Evolutionary conservation across 2,113 vertebrate genomes (phyloP).

Genomic region (Terrapene triunguis): DNA sequence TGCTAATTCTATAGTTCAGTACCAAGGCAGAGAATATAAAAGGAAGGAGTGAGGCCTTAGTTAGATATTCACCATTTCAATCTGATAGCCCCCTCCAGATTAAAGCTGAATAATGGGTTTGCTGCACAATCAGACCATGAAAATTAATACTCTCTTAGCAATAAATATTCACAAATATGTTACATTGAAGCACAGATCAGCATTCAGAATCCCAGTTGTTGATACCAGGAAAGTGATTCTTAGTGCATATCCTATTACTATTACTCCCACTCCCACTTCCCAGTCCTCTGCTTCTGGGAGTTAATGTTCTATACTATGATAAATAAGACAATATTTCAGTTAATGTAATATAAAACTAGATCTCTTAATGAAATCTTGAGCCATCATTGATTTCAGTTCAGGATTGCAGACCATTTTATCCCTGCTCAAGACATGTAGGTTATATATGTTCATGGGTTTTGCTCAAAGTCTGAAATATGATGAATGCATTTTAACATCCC

Average conservation of each 20-base stretch:
- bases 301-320: not conserved
- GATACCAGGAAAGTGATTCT: not conserved
- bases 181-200: not conserved
- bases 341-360: slow-evolving; percentile 10
- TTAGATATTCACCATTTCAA: not conserved
- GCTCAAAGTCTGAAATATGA: not conserved
- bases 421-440: not conserved
- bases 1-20: not conserved
- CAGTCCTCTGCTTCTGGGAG: not conserved
- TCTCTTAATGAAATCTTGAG: slow-evolving; percentile 8
- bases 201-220: not conserved
- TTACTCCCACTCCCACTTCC: not conserved
- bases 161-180: not conserved
- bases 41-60: not conserved
- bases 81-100: rapidly evolving
- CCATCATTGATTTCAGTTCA: not conserved
- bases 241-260: not conserved
- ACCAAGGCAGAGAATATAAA: not conserved
- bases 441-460: not conserved
- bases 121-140: not conserved
- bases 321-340: not conserved
- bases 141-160: not conserved
- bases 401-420: slow-evolving; percentile 6
- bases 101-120: not conserved
- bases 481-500: not conserved